These are phyloP conservation scores for Boulengeromyrus knoepffleri DNA, from an alignment of 2,113 vertebrate genomes.

Conservation along the genomic window DNA sequence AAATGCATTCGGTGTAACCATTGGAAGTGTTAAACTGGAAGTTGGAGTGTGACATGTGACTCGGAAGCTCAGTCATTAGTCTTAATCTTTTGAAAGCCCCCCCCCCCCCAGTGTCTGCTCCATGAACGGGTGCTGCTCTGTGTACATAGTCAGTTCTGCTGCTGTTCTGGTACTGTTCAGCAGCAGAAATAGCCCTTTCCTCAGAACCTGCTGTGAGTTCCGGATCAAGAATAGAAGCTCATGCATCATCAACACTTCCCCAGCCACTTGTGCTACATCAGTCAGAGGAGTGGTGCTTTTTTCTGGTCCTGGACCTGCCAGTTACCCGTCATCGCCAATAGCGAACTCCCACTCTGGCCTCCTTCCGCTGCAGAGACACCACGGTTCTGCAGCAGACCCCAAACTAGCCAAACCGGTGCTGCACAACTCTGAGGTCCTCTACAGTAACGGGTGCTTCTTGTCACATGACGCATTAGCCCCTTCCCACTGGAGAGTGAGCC, in stretches of 20 bases:
- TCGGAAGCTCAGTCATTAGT: not conserved
- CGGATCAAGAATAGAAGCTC: not conserved
- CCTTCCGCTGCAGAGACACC: not conserved
- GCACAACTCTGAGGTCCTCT: not conserved
- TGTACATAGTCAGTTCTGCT: not conserved
- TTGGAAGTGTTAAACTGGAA: not conserved
- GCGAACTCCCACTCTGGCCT: not conserved
- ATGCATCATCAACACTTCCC: not conserved
- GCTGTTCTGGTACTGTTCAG: not conserved
- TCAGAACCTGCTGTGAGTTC: not conserved
- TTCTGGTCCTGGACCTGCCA: not conserved
- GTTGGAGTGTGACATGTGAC: not conserved
- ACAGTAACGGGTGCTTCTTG: not conserved
- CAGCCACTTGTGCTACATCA: not conserved
- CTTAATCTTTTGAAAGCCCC: not conserved
- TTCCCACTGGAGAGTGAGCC: not conserved
- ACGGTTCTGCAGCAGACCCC: not conserved
- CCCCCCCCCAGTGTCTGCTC: not conserved
- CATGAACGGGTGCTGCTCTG: not conserved
- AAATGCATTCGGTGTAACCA: not conserved
- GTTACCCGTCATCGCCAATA: not conserved
- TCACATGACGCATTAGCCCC: not conserved
- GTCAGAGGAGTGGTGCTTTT: not conserved
- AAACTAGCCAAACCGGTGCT: not conserved
- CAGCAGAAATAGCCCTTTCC: not conserved